Conservation (phyloP, 2,797 vertebrate genomes). For the Halcyon badia region DNA sequence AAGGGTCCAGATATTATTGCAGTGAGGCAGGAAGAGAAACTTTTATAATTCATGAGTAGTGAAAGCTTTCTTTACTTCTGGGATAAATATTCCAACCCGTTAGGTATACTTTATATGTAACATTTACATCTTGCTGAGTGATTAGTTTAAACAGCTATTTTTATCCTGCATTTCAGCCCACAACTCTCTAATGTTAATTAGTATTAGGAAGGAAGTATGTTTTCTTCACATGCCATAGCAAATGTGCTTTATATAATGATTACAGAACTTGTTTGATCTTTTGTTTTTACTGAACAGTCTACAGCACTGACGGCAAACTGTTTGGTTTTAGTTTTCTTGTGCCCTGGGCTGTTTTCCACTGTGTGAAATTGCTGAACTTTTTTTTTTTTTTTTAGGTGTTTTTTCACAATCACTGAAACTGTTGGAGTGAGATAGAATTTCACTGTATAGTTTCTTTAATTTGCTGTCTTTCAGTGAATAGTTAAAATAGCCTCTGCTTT, state of each 20-base stretch:
- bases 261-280: constrained; percentile 70
- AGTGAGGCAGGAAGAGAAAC: constrained; percentile 52
- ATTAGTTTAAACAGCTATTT: constrained; percentile 77
- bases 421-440: constrained; percentile 77
- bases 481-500: constrained; percentile 26
- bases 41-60: constrained; percentile 67
- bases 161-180: constrained; percentile 68
- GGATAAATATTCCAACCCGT: constrained; percentile 72
- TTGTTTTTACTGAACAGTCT: constrained; percentile 72
- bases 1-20: neutral
- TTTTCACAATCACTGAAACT: constrained; percentile 82
- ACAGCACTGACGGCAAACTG: constrained; percentile 69
- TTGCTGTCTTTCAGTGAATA: constrained; percentile 74
- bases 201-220: constrained; percentile 78
- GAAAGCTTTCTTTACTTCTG: constrained; percentile 71
- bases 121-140: constrained; percentile 78
- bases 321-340: constrained; percentile 78
- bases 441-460: constrained; percentile 77
- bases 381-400: constrained; percentile 63
- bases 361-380: constrained; percentile 72
- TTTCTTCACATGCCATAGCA: constrained; percentile 69
- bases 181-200: constrained; percentile 77
- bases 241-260: constrained; percentile 72
- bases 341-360: constrained; percentile 77
- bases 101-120: constrained; percentile 74